Evolutionary conservation across 92 coral and sea anemone species (phyloP).

Genomic region (Muricea muricata): DNA sequence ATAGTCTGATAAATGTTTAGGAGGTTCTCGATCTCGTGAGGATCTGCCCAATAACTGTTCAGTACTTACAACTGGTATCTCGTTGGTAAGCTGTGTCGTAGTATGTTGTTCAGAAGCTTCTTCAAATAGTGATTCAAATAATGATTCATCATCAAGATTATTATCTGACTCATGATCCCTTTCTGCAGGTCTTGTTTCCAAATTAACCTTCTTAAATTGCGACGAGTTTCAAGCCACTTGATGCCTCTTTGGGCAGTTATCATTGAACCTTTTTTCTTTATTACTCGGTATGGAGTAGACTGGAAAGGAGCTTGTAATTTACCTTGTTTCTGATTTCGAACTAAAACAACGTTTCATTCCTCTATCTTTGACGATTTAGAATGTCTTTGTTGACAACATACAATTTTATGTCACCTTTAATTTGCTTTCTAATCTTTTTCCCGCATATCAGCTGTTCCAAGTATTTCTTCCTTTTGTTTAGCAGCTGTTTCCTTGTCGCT

Average conservation of each 20-base stretch:
- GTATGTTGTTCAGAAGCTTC: neutral
- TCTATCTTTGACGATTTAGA: neutral
- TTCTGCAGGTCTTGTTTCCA: neutral
- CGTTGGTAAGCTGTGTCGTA: neutral
- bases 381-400: conserved; percentile 13
- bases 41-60: neutral
- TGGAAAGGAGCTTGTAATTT: conserved; percentile 28
- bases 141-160: neutral
- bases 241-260: conserved; percentile 38
- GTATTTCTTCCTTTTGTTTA: neutral
- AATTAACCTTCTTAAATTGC: neutral
- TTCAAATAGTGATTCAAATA: neutral
- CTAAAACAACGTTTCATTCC: neutral
- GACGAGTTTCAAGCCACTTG: neutral
- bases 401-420: neutral
- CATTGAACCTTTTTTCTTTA: conserved; percentile 36
- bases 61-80: neutral
- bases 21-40: neutral
- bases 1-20: neutral
- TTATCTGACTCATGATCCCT: neutral
- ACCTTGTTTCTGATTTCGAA: conserved; percentile 16
- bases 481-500: neutral
- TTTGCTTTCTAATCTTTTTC: neutral
- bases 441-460: neutral
- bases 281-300: conserved; percentile 8